Conservation (phyloP, 2,797 vertebrate species). For the Pantherophis alleghaniensis region DNA sequence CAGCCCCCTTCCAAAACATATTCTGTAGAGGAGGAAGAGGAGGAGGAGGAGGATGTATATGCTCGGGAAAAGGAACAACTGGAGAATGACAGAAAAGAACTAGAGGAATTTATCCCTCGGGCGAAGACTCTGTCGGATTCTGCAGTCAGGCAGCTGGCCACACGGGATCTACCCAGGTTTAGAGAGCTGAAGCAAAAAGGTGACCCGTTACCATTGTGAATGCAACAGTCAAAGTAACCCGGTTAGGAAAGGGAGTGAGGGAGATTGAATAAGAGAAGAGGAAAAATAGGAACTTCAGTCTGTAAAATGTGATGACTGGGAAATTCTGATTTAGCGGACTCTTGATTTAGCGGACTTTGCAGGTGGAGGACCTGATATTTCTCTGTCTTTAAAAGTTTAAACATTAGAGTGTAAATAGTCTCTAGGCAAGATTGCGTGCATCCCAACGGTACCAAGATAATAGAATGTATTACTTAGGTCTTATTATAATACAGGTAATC, state of each 20-base stretch:
- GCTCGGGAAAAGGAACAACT: fast-evolving
- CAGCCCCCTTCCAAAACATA: background rate
- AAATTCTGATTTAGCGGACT: background rate
- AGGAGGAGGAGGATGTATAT: fast-evolving
- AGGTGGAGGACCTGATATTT: background rate
- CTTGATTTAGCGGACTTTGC: background rate
- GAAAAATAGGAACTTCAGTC: background rate
- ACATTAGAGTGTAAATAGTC: background rate
- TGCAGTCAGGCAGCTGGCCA: constrained; percentile 66
- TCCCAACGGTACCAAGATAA: background rate
- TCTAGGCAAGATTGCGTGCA: background rate
- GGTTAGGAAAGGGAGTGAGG: too few relatives aligned
- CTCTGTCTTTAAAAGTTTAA: background rate
- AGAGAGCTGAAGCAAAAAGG: constrained; percentile 70
- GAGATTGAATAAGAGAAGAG: background rate
- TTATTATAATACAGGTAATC: background rate
- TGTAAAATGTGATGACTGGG: background rate
- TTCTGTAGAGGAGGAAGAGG: background rate
- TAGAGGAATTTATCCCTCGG: constrained; percentile 73
- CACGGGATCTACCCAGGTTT: constrained; percentile 69
- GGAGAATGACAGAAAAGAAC: constrained; percentile 47
- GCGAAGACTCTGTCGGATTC: constrained; percentile 53
- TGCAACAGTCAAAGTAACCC: too few relatives aligned
- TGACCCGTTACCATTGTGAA: constrained; percentile 15
- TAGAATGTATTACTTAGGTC: background rate